Percentiles rank a stretch among this genome's conserved stretches.
Evolutionary conservation across 2,797 vertebrate species (phyloP).

Genomic region (Pantherophis alleghaniensis): DNA sequence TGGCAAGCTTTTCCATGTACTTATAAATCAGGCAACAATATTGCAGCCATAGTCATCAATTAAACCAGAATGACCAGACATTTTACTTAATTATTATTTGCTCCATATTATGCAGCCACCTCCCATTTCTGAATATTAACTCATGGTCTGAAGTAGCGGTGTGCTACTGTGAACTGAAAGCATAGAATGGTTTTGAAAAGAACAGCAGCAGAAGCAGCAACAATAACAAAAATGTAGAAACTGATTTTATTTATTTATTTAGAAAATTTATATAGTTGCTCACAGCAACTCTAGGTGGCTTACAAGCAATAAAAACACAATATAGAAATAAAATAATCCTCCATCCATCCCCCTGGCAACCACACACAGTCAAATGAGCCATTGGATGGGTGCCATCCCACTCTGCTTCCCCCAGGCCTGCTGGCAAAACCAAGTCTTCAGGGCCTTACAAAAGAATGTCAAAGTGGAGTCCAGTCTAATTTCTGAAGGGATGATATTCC

Average conservation of each 20-base stretch:
- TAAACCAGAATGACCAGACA: constrained; percentile 19
- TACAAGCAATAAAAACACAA: not conserved
- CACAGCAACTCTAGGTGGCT: not conserved
- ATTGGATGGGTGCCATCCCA: not conserved
- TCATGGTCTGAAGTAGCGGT: constrained; percentile 19
- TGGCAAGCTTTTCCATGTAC: constrained; percentile 25
- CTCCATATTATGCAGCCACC: constrained; percentile 27
- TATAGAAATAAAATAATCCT: not conserved
- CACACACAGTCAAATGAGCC: not conserved
- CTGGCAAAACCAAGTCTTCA: not conserved
- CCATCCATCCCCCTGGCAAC: not conserved
- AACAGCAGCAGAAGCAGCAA: not conserved
- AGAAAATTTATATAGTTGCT: not conserved
- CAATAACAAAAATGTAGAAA: not conserved
- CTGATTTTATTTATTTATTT: not conserved
- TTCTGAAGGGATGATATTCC: not conserved
- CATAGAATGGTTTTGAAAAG: constrained; percentile 19
- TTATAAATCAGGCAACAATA: constrained; percentile 34
- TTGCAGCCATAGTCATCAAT: constrained; percentile 39
- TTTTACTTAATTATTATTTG: constrained; percentile 53
- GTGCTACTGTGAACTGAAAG: not conserved
- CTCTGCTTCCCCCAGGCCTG: not conserved
- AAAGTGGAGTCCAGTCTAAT: not conserved
- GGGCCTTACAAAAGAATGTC: not conserved
- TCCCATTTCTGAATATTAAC: not conserved